phyloP scores from a whole-genome alignment of 2,113 vertebrate species.

The Syrrhaptes paradoxus region DNA sequence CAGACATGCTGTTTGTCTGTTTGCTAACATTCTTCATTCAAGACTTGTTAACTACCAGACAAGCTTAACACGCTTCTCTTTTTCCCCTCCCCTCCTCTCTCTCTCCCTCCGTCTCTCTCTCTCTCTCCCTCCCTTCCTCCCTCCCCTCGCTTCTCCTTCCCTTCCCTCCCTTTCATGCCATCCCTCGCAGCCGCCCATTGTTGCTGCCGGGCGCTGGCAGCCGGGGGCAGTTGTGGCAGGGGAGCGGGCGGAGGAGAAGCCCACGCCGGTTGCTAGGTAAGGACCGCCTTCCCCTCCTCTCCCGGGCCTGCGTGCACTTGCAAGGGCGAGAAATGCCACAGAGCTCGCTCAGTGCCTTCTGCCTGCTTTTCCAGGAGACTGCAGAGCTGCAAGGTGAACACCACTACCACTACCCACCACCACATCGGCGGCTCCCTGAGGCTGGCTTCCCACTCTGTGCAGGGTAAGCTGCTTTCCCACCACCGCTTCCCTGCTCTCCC shows the following conservation, averaged over 20 bases:
- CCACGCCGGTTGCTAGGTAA: constrained; percentile 62
- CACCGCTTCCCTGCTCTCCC: neutral
- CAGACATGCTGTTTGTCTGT: constrained; percentile 90
- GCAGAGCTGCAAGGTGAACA: constrained; percentile 58
- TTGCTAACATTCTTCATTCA: constrained; percentile 96
- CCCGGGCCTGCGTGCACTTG: constrained; percentile 59
- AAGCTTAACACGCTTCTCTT: constrained; percentile 84
- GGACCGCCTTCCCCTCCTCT: constrained; percentile 58
- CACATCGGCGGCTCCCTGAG: neutral
- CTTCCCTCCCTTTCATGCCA: constrained; percentile 72
- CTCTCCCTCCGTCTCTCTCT: constrained; percentile 41
- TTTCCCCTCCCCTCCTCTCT: neutral
- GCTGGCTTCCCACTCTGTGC: neutral
- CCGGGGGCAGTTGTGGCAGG: constrained; percentile 67
- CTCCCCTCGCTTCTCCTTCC: constrained; percentile 39
- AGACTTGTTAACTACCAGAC: constrained; percentile 93
- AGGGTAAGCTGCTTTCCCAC: constrained; percentile 35
- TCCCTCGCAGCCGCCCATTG: constrained; percentile 84
- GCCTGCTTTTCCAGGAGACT: constrained; percentile 65
- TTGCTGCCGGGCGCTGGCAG: constrained; percentile 82
- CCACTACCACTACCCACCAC: neutral
- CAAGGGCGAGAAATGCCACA: constrained; percentile 1
- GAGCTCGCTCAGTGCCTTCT: constrained; percentile 53
- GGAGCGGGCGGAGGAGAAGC: constrained; percentile 48
- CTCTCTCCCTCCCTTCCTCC: constrained; percentile 33